Evolutionary conservation across 2,113 vertebrate genomes (phyloP), one percentile per base, ranked within the genome.

Genomic region (Apteryx mantelli): DNA sequence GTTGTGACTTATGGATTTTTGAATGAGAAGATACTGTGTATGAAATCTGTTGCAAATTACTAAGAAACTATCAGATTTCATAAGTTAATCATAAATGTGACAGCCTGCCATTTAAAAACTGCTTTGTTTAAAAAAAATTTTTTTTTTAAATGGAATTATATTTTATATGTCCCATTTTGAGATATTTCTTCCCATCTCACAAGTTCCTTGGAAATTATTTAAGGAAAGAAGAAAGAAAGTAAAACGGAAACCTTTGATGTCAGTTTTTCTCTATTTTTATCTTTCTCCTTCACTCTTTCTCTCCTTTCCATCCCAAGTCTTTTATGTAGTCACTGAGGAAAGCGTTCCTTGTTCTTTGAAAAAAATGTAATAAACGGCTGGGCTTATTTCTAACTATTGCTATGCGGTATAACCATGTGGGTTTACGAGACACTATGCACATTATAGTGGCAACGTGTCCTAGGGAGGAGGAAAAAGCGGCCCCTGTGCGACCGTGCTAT

Each of bases 341-440:
- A 40, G 13, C 22, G 7, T 76, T 74, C 61, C n/a, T 25, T 48
- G 21, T 70, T 65, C 36, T 80, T 26, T 66, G 22, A 28, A 6
- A 38, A 11, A 80, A 76, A 66, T 8, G 5, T 9, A 42, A 28
- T 40, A 36, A 25, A 44, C 11, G 5, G 16, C 20, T 21, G 13
- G 8, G 28, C 14, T 95, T 34, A 34, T 64, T 83, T 86, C 46
- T 58, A 58, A 52, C 36, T 55, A 6, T 28, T 42, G 8, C 32
- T 42, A 0, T 22, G 5, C 44, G 25, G 9, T 20, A 53, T 30
- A 16, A 42, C 34, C 5, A 0, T 16, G 22, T 60, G 55, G 19
- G 50, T 50, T n/a, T 63, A 53, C 40, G 75, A 77, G 56, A 32
- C 5, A 1, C 18, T 36, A 5, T 2, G 5, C 18, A 24, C 1